Evolutionary conservation across 2,113 vertebrate genomes (phyloP).

Genomic region (Cyprichromis sp.): DNA sequence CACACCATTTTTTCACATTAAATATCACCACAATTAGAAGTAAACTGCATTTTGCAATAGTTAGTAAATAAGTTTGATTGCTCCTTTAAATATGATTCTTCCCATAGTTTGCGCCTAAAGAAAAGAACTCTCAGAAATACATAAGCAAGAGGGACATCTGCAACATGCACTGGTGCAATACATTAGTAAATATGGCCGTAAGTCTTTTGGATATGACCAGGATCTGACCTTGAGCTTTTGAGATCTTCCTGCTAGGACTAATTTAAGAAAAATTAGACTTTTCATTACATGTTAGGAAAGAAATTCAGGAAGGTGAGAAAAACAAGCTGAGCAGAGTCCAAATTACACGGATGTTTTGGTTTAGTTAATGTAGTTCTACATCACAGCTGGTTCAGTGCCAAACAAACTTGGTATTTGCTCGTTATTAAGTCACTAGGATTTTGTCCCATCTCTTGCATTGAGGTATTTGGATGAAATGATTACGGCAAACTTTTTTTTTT

Average conservation of each 20-base stretch:
- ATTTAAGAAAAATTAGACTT: not conserved
- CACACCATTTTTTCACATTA: not conserved
- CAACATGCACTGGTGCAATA: not conserved
- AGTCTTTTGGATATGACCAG: slow-evolving; percentile 68
- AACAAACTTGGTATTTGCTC: not conserved
- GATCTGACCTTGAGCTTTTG: slow-evolving; percentile 70
- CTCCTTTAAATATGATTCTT: not conserved
- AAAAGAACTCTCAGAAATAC: not conserved
- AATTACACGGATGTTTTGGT: not conserved
- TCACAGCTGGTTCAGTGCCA: not conserved
- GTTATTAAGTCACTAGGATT: not conserved
- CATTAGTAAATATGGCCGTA: not conserved
- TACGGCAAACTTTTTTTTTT: not conserved
- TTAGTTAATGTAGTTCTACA: not conserved
- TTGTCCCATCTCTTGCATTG: not conserved
- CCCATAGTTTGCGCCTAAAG: not conserved
- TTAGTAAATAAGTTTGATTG: not conserved
- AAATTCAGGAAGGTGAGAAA: not conserved
- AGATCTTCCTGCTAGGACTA: slow-evolving; percentile 50
- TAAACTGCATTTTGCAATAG: not conserved
- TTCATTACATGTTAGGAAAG: not conserved
- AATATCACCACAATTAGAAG: not conserved
- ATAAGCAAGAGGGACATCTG: not conserved
- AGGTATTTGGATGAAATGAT: not conserved
- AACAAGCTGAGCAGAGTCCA: not conserved